phyloP scores from a whole-genome alignment of 2,113 vertebrate species.

The Hydrolagus affinis region DNA sequence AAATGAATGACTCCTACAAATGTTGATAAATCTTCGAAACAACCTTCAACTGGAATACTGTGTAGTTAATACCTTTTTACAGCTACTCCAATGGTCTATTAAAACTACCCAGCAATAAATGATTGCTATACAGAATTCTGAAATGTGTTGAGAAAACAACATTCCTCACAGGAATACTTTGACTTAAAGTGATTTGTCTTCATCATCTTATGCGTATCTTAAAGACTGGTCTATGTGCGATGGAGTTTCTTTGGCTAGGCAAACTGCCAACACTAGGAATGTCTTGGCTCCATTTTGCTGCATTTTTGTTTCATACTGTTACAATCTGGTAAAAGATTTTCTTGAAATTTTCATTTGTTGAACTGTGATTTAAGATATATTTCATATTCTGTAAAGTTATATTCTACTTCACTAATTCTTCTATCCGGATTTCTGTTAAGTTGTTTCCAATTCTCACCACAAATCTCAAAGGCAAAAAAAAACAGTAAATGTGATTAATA shows the following conservation, averaged over 20 bases:
- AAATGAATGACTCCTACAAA: no score
- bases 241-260: not conserved
- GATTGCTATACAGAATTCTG: not conserved
- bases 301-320: not conserved
- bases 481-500: not conserved
- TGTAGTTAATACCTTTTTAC: not conserved
- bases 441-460: not conserved
- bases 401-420: not conserved
- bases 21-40: not conserved
- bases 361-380: not conserved
- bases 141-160: not conserved
- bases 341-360: not conserved
- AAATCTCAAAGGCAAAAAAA: not conserved
- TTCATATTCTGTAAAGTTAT: not conserved
- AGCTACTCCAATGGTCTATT: not conserved
- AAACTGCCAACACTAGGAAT: not conserved
- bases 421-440: no score
- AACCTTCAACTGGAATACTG: not conserved
- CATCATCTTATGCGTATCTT: not conserved
- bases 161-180: not conserved
- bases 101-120: not conserved
- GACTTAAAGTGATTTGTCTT: not conserved
- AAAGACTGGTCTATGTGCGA: not conserved
- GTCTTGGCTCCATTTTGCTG: not conserved
- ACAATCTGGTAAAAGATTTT: not conserved